These are phyloP conservation scores for Lottia scabra DNA, from an alignment of 2,888 invertebrate genomes.

Conservation along the genomic window DNA sequence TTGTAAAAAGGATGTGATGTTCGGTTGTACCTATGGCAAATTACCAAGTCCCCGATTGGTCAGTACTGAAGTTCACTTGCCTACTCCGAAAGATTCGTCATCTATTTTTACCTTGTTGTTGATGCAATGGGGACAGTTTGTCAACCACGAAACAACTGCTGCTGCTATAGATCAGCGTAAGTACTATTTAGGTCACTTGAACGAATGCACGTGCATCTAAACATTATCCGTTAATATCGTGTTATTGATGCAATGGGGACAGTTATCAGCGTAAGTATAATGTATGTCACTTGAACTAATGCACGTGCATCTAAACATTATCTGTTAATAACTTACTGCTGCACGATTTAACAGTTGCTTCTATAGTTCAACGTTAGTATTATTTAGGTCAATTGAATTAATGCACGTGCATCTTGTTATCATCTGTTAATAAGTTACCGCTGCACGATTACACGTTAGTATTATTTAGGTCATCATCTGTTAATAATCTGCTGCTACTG, in stretches of 20 bases:
- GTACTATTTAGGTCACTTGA: neutral
- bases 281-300: neutral
- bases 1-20: too few species aligned
- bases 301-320: too few species aligned
- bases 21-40: too few species aligned
- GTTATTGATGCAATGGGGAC: neutral
- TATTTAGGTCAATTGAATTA: neutral
- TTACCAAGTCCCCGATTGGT: neutral
- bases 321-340: neutral
- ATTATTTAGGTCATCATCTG: too few species aligned
- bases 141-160: neutral
- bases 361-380: neutral
- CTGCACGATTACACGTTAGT: too few species aligned
- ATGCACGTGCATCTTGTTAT: too few species aligned
- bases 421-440: too few species aligned
- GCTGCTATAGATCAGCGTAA: conserved; percentile 2
- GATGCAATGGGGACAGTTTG: neutral
- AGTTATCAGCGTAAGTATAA: neutral
- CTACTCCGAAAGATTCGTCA: neutral
- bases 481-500: too few species aligned
- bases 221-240: neutral
- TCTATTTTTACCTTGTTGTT: neutral
- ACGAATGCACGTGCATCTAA: neutral
- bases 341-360: neutral
- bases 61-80: neutral